phyloP scores from a whole-genome alignment of 2,797 vertebrate species.

The Sebastes oblongus region DNA sequence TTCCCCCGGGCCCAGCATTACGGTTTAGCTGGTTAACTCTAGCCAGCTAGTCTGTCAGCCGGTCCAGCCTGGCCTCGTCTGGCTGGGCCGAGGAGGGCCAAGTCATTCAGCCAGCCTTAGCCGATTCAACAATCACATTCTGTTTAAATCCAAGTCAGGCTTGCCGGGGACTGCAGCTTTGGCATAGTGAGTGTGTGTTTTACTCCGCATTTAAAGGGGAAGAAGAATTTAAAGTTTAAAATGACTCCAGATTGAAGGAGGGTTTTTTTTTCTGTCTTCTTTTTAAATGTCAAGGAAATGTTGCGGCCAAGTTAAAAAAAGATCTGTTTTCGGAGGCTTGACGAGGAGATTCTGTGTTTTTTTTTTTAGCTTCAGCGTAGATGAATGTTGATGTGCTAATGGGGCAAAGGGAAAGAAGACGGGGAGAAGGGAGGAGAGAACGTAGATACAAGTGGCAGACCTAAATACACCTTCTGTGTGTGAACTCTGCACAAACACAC shows the following conservation, averaged over 20 bases:
- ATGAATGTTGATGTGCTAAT: neutral
- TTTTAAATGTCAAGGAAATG: constrained; percentile 9
- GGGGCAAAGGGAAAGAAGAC: neutral
- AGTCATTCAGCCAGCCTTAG: constrained; percentile 57
- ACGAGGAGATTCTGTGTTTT: neutral
- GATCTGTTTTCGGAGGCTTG: neutral
- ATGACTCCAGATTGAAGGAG: neutral
- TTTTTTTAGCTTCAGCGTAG: neutral
- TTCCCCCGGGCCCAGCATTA: neutral
- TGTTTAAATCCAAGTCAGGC: constrained; percentile 72
- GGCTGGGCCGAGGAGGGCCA: constrained; percentile 29
- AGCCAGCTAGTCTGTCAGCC: constrained; percentile 39
- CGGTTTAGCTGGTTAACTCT: constrained; percentile 61
- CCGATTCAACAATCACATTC: constrained; percentile 66
- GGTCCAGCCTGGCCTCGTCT: constrained; percentile 18
- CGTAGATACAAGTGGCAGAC: neutral
- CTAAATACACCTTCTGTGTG: constrained; percentile 20
- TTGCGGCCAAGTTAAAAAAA: neutral
- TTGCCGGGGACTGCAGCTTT: constrained; percentile 41
- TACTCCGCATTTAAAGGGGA: constrained; percentile 47
- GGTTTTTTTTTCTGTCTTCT: neutral
- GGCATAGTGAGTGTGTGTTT: constrained; percentile 33
- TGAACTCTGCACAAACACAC: constrained; percentile 8
- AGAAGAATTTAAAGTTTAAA: constrained; percentile 19
- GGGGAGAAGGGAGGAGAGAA: neutral